A percentile compares a stretch with the other conserved stretches of the same genome.
These are phyloP conservation scores for Heliconius aoede DNA, from an alignment of 2,888 invertebrate genomes.

Conservation along the genomic window DNA sequence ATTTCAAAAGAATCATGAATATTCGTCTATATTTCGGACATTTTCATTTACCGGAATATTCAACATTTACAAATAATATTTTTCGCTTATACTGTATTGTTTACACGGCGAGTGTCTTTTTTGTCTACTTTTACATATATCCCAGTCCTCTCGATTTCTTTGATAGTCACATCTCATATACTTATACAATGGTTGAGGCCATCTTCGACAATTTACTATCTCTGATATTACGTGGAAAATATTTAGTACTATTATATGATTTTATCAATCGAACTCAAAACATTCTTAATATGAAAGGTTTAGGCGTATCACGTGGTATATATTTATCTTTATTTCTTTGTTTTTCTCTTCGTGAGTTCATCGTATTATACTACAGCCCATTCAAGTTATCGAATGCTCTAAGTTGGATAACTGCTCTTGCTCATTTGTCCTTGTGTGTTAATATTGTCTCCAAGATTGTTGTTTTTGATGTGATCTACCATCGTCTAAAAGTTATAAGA, in stretches of 20 bases:
- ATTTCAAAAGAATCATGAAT: background rate
- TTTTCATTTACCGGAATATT: constrained; percentile 10
- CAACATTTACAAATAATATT: background rate
- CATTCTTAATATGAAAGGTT: constrained; percentile 10
- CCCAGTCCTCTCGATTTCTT: constrained; percentile 2
- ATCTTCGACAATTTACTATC: constrained; percentile 5
- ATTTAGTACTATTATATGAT: background rate
- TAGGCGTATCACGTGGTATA: background rate
- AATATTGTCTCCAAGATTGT: constrained; percentile 10
- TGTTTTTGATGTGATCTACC: constrained; percentile 18
- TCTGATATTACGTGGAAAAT: constrained; percentile 9
- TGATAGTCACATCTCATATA: background rate
- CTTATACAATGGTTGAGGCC: background rate
- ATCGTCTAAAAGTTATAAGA: constrained; percentile 11
- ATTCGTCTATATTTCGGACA: constrained; percentile 17
- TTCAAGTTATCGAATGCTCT: background rate
- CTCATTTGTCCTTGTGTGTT: background rate
- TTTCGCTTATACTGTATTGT: constrained; percentile 1
- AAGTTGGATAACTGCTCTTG: background rate
- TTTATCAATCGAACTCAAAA: background rate
- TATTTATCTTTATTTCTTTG: background rate
- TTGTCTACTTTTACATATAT: constrained; percentile 9
- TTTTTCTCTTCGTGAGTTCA: background rate
- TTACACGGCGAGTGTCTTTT: background rate
- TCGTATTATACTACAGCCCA: background rate